These are phyloP conservation scores for Coregonus suidteri DNA, from an alignment of 2,797 vertebrate species.

Conservation along the genomic window DNA sequence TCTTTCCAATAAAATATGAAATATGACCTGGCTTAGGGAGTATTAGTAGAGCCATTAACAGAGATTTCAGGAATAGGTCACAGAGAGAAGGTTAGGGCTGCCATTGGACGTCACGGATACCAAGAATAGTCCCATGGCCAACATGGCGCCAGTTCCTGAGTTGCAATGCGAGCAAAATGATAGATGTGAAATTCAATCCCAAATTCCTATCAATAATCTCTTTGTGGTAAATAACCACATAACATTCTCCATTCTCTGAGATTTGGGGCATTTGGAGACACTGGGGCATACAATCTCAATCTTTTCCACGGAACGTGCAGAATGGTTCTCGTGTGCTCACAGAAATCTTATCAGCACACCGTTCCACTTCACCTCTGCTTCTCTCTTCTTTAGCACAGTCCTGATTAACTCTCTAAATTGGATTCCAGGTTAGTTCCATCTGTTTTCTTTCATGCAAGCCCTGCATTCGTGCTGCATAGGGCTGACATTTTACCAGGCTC, in stretches of 20 bases:
- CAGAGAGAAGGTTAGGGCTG: slow-evolving; percentile 30
- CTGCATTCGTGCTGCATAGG: slow-evolving; percentile 37
- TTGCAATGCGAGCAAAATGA: too few species aligned
- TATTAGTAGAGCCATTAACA: slow-evolving; percentile 60
- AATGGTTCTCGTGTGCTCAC: slow-evolving; percentile 18
- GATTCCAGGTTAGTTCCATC: slow-evolving; percentile 54
- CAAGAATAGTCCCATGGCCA: not conserved
- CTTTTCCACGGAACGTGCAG: slow-evolving; percentile 27
- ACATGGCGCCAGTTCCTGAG: not conserved
- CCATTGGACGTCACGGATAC: slow-evolving; percentile 15
- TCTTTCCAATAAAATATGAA: slow-evolving; percentile 74
- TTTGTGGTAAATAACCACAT: slow-evolving; percentile 47
- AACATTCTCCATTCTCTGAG: slow-evolving; percentile 27
- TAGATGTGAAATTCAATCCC: too few species aligned
- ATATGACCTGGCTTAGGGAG: slow-evolving; percentile 63
- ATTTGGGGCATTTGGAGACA: slow-evolving; percentile 30
- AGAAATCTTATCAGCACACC: slow-evolving; percentile 58
- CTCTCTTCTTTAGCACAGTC: slow-evolving; percentile 43
- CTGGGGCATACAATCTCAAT: slow-evolving; percentile 26
- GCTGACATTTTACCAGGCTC: slow-evolving; percentile 41
- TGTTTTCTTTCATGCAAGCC: slow-evolving; percentile 38
- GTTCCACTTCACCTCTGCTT: slow-evolving; percentile 60
- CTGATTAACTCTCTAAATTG: slow-evolving; percentile 64
- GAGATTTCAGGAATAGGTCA: slow-evolving; percentile 54
- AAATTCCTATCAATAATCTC: too few species aligned